phyloP scores from a whole-genome alignment of 2,888 invertebrate genomes.

The Limenitis camilla region DNA sequence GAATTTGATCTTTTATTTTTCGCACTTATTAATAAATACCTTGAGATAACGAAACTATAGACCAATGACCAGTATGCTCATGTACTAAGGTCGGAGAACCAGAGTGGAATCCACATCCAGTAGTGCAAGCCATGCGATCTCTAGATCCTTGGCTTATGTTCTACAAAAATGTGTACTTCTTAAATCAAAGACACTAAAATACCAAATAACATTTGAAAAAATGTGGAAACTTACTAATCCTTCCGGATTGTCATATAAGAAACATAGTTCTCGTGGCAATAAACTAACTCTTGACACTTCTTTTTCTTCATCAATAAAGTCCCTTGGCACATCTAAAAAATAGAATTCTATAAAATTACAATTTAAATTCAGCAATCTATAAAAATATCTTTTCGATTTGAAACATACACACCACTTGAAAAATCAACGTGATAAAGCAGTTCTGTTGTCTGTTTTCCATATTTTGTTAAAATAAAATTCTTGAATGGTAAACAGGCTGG shows the following conservation, averaged over 20 bases:
- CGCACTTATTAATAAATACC: slow-evolving; percentile 31
- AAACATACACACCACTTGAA: slow-evolving; percentile 36
- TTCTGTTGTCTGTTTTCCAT: slow-evolving; percentile 31
- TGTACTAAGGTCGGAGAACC: slow-evolving; percentile 57
- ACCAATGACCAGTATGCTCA: slow-evolving; percentile 62
- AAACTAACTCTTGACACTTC: slow-evolving; percentile 35
- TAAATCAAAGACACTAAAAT: not conserved
- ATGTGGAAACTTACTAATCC: slow-evolving; percentile 28
- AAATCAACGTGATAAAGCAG: slow-evolving; percentile 50
- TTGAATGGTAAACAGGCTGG: slow-evolving; percentile 57
- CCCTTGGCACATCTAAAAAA: slow-evolving; percentile 54
- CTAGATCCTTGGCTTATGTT: slow-evolving; percentile 30
- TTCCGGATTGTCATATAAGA: slow-evolving; percentile 36
- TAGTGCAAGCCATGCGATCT: slow-evolving; percentile 44
- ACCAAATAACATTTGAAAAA: not conserved
- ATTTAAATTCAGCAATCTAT: not conserved
- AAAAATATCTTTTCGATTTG: not conserved
- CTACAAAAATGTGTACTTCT: slow-evolving; percentile 27
- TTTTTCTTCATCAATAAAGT: slow-evolving; percentile 57
- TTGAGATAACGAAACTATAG: slow-evolving; percentile 46
- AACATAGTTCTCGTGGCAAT: slow-evolving; percentile 48
- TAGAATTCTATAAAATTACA: not conserved
- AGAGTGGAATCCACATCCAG: slow-evolving; percentile 55
- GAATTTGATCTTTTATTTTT: not conserved
- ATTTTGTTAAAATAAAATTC: slow-evolving; percentile 36